Conservation (phyloP, 1,140 invertebrate genomes). For the Carposina sasakii region DNA sequence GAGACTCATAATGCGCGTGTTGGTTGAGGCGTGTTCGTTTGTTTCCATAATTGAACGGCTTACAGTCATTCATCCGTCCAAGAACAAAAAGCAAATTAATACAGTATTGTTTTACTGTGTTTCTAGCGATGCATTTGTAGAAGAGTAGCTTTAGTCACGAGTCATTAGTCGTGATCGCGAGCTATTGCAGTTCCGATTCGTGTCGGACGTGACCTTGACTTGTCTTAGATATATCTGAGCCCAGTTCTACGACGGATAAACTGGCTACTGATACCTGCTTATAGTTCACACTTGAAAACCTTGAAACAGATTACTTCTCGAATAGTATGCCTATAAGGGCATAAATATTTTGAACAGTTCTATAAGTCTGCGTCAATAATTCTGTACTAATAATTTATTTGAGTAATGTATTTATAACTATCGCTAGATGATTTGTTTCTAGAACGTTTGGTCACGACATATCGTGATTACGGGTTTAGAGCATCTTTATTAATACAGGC, state of each 20-base stretch:
- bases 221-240: conserved; percentile 7
- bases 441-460: conserved; percentile 21
- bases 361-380: background rate
- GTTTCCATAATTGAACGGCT: background rate
- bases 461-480: conserved; percentile 30
- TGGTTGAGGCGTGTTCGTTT: background rate
- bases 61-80: background rate
- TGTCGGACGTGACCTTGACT: conserved; percentile 20
- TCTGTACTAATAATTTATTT: background rate
- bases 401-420: background rate
- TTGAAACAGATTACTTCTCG: too few relatives aligned
- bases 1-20: background rate
- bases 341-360: background rate
- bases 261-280: too few relatives aligned
- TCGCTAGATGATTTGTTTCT: conserved; percentile 5
- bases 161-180: conserved; percentile 6
- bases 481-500: conserved; percentile 28
- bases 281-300: too few relatives aligned
- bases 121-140: background rate
- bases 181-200: conserved; percentile 1
- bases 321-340: background rate
- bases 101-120: background rate
- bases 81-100: background rate
- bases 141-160: conserved; percentile 10
- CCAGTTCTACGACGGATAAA: background rate